Evolutionary conservation across 2,888 invertebrate genomes (phyloP), one percentile per base, ranked within the genome.

Genomic region (Drosophila histrio): DNA sequence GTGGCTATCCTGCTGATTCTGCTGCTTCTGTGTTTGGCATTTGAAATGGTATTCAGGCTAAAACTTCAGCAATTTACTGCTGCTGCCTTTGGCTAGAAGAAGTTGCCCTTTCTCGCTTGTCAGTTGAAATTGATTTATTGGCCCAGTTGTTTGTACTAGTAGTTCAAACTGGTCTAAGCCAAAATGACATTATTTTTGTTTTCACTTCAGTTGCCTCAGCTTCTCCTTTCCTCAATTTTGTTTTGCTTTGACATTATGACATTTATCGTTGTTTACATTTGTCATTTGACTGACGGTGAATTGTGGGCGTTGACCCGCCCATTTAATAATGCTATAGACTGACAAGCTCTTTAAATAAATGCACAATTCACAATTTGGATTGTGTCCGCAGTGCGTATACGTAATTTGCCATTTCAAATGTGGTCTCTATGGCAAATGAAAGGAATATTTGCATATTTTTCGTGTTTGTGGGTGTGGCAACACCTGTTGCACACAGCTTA

Each of bases 111-210:
- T 52, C 46, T 52, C 46, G 60, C 62, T 50, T 54, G 79, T 47
- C 71, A 60, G 57, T 62, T 19, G 53, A 54, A 87, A 88, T 80
- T 88, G 88, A 85, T 87, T 85, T 87, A 85, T 85, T 86, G 80
- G 80, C 60, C 49, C 63, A 62, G 66, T 64, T 36, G 46, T 44
- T 57, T 32, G 49, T n/a, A n/a, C n/a, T n/a, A n/a, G n/a, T 57
- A 66, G 52, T 49, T 61, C 66, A 47, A 71, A 66, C 70, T 65
- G 54, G 17, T 46, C 70, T 57, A 41, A 68, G 75, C 65, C 58
- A 59, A 54, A 43, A 38, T 34, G 56, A 49, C 49, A 53, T 53
- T 70, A 59, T 53, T 65, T 53, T 65, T 59, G 38, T 50, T 53
- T 36, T 17, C 39, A 2, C 24, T 30, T 47, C 34, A 46, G 30